Conservation (phyloP, 1,140 invertebrate species). For the Oreohelix idahoensis region DNA sequence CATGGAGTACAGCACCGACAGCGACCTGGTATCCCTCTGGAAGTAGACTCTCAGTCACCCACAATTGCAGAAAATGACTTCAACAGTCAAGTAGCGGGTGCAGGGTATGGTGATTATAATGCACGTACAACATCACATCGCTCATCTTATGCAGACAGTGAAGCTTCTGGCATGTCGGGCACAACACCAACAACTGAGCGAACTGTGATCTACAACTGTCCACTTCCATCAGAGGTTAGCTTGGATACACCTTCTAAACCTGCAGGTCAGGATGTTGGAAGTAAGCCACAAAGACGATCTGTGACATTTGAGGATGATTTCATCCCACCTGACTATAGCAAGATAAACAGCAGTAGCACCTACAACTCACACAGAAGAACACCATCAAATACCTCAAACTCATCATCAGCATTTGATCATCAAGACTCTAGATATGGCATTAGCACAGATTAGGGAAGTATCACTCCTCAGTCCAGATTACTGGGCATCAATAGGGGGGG, state of each 20-base stretch:
- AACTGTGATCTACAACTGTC: slow-evolving; percentile 54
- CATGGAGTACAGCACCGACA: slow-evolving; percentile 84
- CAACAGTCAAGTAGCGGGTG: slow-evolving; percentile 5
- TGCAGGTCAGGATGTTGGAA: slow-evolving; percentile 46
- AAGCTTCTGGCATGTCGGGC: slow-evolving; percentile 54
- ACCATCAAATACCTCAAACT: slow-evolving; percentile 82
- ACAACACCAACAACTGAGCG: slow-evolving; percentile 45
- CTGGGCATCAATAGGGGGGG: slow-evolving; percentile 48
- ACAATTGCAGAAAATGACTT: slow-evolving; percentile 20
- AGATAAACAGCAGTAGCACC: slow-evolving; percentile 54
- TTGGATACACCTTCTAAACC: slow-evolving; percentile 66
- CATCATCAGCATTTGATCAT: slow-evolving; percentile 70
- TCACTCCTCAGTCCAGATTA: slow-evolving; percentile 73
- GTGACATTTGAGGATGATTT: slow-evolving; percentile 71
- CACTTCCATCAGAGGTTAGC: slow-evolving; percentile 64
- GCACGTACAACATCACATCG: slow-evolving; percentile 49
- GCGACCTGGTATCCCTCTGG: slow-evolving; percentile 78
- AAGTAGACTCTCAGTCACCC: slow-evolving; percentile 57
- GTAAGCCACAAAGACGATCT: slow-evolving; percentile 66
- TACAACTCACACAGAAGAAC: slow-evolving; percentile 77
- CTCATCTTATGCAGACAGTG: slow-evolving; percentile 58
- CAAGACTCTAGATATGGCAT: slow-evolving; percentile 62
- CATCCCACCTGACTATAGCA: slow-evolving; percentile 49
- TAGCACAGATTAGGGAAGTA: slow-evolving; percentile 75
- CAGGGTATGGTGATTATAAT: slow-evolving; percentile 22